A percentile compares a stretch with the other conserved stretches of the same genome.
phyloP scores from a whole-genome alignment of 64 coral and sea anemone genomes.

The Montipora foliosa region DNA sequence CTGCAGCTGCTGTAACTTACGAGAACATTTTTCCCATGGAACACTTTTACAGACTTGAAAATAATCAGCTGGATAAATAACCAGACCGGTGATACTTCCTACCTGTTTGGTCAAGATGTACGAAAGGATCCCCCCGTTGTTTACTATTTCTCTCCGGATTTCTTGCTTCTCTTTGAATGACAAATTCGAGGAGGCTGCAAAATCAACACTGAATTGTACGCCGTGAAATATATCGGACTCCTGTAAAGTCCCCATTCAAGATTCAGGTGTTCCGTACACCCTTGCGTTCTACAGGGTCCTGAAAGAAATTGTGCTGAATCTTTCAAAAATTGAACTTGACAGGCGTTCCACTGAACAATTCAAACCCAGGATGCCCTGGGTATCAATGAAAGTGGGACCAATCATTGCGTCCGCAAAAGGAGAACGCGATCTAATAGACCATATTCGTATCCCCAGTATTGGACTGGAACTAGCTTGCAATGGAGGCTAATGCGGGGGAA shows the following conservation, averaged over 20 bases:
- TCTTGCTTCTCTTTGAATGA: slow-evolving; percentile 88
- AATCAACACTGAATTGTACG: slow-evolving; percentile 72
- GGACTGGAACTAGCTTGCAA: too few relatives aligned
- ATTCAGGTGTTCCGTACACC: not conserved
- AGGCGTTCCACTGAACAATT: too few relatives aligned
- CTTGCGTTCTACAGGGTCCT: not conserved
- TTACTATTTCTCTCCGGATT: slow-evolving; percentile 72
- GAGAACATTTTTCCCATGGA: not conserved
- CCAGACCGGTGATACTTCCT: not conserved
- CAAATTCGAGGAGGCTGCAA: slow-evolving; percentile 42
- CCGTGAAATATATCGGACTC: slow-evolving; percentile 57
- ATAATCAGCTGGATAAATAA: too few relatives aligned
- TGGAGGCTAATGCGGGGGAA: too few relatives aligned
- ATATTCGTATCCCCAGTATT: too few relatives aligned
- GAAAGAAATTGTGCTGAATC: too few relatives aligned
- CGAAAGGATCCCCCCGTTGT: slow-evolving; percentile 77
- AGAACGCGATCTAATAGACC: too few relatives aligned
- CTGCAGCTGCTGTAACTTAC: too few relatives aligned
- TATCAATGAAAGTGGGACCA: too few relatives aligned
- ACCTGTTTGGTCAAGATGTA: slow-evolving; percentile 87
- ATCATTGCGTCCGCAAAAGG: too few relatives aligned
- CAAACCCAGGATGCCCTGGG: too few relatives aligned
- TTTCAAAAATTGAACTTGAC: too few relatives aligned
- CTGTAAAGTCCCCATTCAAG: not conserved
- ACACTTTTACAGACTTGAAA: not conserved